These are phyloP conservation scores for Hemicrepidius hirtus DNA, from an alignment of 2,888 invertebrate genomes.

Conservation along the genomic window DNA sequence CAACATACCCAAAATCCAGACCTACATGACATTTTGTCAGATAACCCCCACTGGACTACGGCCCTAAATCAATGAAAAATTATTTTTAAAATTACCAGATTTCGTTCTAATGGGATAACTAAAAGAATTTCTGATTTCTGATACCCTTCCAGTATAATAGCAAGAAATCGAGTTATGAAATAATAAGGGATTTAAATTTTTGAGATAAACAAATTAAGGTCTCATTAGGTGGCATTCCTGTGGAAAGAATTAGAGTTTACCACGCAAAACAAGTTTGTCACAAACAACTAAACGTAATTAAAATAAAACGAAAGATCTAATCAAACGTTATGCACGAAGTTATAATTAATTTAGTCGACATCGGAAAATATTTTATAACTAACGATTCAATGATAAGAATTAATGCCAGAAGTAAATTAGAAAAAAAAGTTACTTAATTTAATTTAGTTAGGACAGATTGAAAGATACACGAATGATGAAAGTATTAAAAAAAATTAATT, in stretches of 20 bases:
- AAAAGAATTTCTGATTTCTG: too few relatives aligned
- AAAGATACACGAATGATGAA: background rate
- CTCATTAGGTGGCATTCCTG: too few relatives aligned
- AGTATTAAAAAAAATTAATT: background rate
- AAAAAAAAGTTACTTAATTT: background rate
- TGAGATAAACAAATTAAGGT: too few relatives aligned
- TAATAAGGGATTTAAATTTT: too few relatives aligned
- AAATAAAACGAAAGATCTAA: background rate
- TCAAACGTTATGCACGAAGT: background rate
- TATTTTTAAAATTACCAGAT: too few relatives aligned
- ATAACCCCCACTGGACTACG: too few relatives aligned
- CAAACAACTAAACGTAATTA: background rate
- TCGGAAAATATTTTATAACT: slow-evolving; percentile 14
- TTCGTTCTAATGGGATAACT: too few relatives aligned
- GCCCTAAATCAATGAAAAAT: too few relatives aligned
- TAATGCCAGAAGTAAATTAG: slow-evolving; percentile 1
- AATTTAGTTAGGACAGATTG: background rate
- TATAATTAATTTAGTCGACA: slow-evolving; percentile 15
- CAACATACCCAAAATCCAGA: too few relatives aligned
- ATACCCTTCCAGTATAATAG: too few relatives aligned
- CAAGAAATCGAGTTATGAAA: too few relatives aligned
- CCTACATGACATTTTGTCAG: too few relatives aligned
- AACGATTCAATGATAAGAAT: slow-evolving; percentile 1
- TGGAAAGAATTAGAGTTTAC: background rate
- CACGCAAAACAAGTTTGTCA: background rate